Evolutionary conservation across 2,797 vertebrate genomes (phyloP).

Genomic region (Salmo trutta): DNA sequence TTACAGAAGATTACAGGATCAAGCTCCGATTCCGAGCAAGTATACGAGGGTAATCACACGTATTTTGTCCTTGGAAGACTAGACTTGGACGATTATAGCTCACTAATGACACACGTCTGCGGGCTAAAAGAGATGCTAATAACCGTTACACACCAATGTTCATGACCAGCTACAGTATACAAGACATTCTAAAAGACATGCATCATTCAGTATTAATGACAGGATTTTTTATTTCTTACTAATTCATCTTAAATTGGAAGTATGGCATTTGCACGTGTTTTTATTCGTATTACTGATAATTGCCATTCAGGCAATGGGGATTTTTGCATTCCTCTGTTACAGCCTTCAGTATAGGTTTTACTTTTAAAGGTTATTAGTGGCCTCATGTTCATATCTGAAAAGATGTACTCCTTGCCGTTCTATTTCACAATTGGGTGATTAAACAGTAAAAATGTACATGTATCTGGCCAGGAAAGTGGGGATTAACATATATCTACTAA

Average conservation of each 20-base stretch:
- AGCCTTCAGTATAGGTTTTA: background rate
- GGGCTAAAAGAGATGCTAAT: background rate
- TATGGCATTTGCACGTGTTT: background rate
- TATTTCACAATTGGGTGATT: background rate
- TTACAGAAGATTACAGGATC: background rate
- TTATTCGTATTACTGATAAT: background rate
- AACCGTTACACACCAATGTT: background rate
- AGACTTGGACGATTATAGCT: background rate
- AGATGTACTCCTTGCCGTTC: background rate
- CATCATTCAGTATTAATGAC: background rate
- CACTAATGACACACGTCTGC: background rate
- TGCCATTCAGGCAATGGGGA: background rate
- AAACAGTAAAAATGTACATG: background rate
- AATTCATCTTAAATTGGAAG: background rate
- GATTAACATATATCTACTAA: conserved; percentile 17
- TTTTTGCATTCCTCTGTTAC: background rate
- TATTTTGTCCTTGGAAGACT: background rate
- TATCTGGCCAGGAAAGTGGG: background rate
- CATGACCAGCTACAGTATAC: background rate
- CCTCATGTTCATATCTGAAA: background rate
- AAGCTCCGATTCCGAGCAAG: background rate
- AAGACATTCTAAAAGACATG: background rate
- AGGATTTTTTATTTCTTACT: background rate
- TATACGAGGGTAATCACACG: too few species aligned
- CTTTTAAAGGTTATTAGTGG: background rate